These are phyloP conservation scores for Conopomorpha cramerella DNA, from an alignment of 1,140 invertebrate genomes.

Conservation along the genomic window DNA sequence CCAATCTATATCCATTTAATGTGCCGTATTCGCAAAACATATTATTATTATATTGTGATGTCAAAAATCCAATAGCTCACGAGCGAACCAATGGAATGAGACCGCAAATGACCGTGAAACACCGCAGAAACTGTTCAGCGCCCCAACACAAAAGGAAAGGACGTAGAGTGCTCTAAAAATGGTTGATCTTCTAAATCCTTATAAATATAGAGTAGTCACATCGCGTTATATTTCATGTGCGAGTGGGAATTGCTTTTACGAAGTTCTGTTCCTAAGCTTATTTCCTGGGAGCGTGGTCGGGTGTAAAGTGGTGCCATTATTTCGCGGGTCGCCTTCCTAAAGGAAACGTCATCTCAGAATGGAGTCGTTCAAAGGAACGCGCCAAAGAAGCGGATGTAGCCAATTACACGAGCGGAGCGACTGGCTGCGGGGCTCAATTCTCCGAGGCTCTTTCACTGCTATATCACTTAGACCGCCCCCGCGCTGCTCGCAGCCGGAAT, in stretches of 20 bases:
- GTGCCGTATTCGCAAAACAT: too few species aligned
- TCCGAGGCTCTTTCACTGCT: too few species aligned
- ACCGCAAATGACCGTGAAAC: too few species aligned
- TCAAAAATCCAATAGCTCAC: too few species aligned
- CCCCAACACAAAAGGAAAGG: not conserved
- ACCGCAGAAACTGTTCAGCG: too few species aligned
- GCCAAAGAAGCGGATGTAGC: conserved; percentile 30
- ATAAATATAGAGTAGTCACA: conserved; percentile 50
- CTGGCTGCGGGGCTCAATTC: too few species aligned
- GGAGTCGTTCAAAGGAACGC: conserved; percentile 36
- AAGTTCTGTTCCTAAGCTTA: conserved; percentile 58
- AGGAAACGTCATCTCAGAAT: conserved; percentile 25
- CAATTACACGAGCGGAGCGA: conserved; percentile 26
- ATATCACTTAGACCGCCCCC: too few species aligned
- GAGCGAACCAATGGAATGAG: too few species aligned
- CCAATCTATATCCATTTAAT: too few species aligned
- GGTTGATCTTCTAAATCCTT: conserved; percentile 39
- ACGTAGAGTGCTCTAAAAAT: conserved; percentile 16
- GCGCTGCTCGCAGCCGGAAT: too few species aligned
- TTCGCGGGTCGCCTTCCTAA: conserved; percentile 9
- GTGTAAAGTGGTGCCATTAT: conserved; percentile 54
- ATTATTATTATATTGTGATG: too few species aligned
- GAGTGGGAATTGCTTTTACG: conserved; percentile 56
- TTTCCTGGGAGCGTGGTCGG: conserved; percentile 42
- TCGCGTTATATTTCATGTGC: conserved; percentile 50